phyloP scores from a whole-genome alignment of 1,140 invertebrate genomes.

The Himalopsyche phryganea region DNA sequence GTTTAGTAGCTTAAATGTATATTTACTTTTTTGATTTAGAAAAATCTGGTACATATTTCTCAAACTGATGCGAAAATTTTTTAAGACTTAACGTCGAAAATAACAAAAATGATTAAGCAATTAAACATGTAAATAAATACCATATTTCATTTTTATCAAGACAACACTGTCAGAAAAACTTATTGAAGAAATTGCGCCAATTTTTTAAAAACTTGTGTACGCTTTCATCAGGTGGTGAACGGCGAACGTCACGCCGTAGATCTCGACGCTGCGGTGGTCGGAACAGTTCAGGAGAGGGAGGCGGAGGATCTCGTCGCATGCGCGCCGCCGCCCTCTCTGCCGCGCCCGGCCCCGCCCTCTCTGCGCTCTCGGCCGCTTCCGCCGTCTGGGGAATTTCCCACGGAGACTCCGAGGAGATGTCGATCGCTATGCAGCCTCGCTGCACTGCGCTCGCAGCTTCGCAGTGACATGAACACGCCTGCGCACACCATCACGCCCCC shows the following conservation, averaged over 20 bases:
- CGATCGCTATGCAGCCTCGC: slow-evolving; percentile 53
- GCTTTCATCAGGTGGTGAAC: slow-evolving; percentile 38
- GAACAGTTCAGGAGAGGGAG: neutral
- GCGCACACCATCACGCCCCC: slow-evolving; percentile 8
- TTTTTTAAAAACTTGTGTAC: no score
- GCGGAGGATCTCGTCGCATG: slow-evolving; percentile 9
- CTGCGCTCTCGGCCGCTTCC: slow-evolving; percentile 34
- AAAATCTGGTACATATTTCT: no score
- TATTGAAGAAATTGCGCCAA: no score
- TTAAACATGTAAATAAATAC: no score
- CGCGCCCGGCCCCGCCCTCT: slow-evolving; percentile 36
- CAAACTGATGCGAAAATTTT: no score
- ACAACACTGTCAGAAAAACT: no score
- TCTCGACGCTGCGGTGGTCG: slow-evolving; percentile 42
- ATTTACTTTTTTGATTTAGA: no score
- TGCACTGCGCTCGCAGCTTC: slow-evolving; percentile 40
- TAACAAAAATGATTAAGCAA: no score
- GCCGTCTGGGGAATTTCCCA: neutral
- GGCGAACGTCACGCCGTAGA: slow-evolving; percentile 46
- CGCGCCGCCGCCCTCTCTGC: slow-evolving; percentile 12
- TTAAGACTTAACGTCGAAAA: no score
- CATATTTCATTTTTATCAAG: no score
- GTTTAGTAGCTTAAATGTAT: no score
- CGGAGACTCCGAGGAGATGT: slow-evolving; percentile 45
- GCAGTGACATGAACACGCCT: slow-evolving; percentile 26